phyloP scores from a whole-genome alignment of 2,888 invertebrate genomes.

The Chrysopilus asiliformis region DNA sequence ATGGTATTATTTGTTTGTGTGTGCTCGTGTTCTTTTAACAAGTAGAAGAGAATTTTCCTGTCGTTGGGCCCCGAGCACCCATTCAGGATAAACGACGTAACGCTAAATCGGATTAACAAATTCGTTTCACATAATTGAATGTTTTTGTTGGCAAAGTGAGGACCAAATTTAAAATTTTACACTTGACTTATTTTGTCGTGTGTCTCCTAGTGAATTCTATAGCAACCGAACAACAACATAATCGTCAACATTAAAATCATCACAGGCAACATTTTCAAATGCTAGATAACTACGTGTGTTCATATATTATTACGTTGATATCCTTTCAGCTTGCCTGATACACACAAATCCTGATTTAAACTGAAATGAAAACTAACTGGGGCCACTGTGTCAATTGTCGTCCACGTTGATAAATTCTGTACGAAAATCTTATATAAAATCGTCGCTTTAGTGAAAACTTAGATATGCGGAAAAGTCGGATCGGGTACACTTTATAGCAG shows the following conservation, averaged over 20 bases:
- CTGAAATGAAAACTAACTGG: neutral
- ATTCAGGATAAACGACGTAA: slow-evolving; percentile 11
- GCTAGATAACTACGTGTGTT: no score
- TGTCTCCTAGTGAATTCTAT: no score
- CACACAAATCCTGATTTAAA: neutral
- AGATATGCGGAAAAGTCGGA: no score
- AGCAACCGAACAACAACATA: neutral
- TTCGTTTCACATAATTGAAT: slow-evolving; percentile 34
- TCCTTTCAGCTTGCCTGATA: neutral
- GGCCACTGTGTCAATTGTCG: neutral
- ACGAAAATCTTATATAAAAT: neutral
- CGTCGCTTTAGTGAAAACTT: neutral
- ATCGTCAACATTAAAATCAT: neutral
- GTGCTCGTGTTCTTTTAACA: no score
- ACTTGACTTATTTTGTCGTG: slow-evolving; percentile 32
- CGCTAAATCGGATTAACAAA: slow-evolving; percentile 35
- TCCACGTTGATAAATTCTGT: neutral
- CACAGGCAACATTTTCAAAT: neutral
- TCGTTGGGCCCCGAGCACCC: slow-evolving; percentile 1
- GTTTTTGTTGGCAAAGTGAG: slow-evolving; percentile 31
- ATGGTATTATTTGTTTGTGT: no score
- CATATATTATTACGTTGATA: no score
- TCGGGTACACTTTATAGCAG: no score
- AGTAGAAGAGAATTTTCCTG: no score
- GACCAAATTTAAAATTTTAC: slow-evolving; percentile 38